A percentile compares a stretch with the other conserved stretches of the same genome.
phyloP scores from a whole-genome alignment of 2,888 invertebrate species.

The Drosophila nr. fundita region DNA sequence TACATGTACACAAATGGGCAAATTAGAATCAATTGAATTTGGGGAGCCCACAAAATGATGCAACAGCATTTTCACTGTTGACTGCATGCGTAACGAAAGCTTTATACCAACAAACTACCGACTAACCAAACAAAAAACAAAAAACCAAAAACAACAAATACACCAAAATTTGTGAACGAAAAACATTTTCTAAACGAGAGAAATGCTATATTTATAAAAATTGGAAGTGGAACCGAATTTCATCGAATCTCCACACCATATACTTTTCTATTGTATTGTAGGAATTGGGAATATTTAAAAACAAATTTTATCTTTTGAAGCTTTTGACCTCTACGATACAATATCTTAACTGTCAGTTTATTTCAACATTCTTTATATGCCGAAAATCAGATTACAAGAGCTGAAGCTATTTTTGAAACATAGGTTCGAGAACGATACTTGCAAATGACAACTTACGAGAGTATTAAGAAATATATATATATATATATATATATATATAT shows the following conservation, averaged over 20 bases:
- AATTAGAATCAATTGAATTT: slow-evolving; percentile 6
- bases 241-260: background rate
- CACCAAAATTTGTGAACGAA: slow-evolving; percentile 2
- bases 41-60: slow-evolving; percentile 44
- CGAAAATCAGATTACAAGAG: background rate
- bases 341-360: background rate
- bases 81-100: slow-evolving; percentile 70
- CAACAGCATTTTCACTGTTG: slow-evolving; percentile 50
- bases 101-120: slow-evolving; percentile 62
- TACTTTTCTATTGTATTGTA: background rate
- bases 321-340: background rate
- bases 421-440: slow-evolving; percentile 6
- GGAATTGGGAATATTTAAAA: background rate
- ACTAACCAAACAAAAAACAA: slow-evolving; percentile 37
- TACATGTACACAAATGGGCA: slow-evolving; percentile 5
- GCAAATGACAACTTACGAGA: slow-evolving; percentile 5
- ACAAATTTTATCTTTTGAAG: background rate
- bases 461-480: background rate
- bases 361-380: background rate
- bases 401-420: background rate
- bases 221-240: background rate
- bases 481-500: background rate
- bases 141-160: slow-evolving; percentile 5
- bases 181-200: slow-evolving; percentile 11
- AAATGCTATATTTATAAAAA: slow-evolving; percentile 59